Evolutionary conservation across 2,113 vertebrate species (phyloP).

Genomic region (Cottus gobio): DNA sequence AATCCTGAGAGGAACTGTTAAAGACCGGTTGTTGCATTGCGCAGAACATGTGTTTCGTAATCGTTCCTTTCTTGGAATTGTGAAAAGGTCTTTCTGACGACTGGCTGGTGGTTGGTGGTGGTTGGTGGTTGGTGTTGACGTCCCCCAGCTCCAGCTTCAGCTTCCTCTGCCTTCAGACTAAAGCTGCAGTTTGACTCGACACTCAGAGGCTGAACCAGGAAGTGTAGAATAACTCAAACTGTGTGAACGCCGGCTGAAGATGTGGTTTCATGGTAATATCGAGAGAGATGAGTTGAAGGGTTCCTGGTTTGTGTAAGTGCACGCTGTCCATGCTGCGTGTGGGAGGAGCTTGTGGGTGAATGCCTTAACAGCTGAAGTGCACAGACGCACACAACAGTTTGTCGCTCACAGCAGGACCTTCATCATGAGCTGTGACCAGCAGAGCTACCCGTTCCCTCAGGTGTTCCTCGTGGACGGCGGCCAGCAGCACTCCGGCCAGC

Average conservation of each 20-base stretch:
- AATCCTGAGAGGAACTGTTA: background rate
- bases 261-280: background rate
- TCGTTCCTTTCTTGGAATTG: slow-evolving; percentile 46
- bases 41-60: background rate
- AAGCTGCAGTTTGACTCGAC: background rate
- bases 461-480: slow-evolving; percentile 66
- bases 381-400: slow-evolving; percentile 19
- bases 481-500: background rate
- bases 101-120: slow-evolving; percentile 24
- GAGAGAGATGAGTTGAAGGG: background rate
- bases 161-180: slow-evolving; percentile 15
- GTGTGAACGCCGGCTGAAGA: background rate
- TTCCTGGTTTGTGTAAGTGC: background rate
- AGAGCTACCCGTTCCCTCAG: slow-evolving; percentile 65
- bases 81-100: slow-evolving; percentile 3
- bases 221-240: background rate
- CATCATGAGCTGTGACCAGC: slow-evolving; percentile 70
- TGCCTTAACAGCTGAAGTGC: slow-evolving; percentile 22
- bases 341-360: slow-evolving; percentile 57
- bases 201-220: background rate
- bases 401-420: slow-evolving; percentile 17
- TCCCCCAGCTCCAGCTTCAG: too few relatives aligned
- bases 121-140: too few relatives aligned
- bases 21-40: background rate
- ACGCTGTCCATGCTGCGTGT: background rate